Evolutionary conservation across 2,888 invertebrate species (phyloP).

Genomic region (Amorpha juglandis): DNA sequence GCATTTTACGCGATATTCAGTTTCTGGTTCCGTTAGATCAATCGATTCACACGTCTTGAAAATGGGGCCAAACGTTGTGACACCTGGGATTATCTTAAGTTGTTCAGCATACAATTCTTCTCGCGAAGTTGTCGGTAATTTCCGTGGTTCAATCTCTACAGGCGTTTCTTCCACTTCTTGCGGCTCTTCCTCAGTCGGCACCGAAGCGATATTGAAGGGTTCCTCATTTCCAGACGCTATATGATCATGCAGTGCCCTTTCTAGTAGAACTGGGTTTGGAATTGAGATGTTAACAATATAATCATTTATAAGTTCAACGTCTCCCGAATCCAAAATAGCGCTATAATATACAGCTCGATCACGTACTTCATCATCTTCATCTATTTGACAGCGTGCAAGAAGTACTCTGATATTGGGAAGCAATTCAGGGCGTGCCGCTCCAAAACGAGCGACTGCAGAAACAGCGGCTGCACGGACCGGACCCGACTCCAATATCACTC

Average conservation of each 20-base stretch:
- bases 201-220: slow-evolving; percentile 93
- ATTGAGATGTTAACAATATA: slow-evolving; percentile 90
- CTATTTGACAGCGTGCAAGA: slow-evolving; percentile 94
- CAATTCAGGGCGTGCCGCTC: slow-evolving; percentile 92
- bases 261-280: slow-evolving; percentile 94
- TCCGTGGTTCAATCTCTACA: slow-evolving; percentile 89
- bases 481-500: slow-evolving; percentile 98
- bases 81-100: slow-evolving; percentile 90
- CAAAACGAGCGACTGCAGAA: slow-evolving; percentile 98
- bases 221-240: slow-evolving; percentile 86
- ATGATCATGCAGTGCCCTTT: slow-evolving; percentile 93
- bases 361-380: slow-evolving; percentile 99
- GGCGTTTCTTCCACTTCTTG: slow-evolving; percentile 91
- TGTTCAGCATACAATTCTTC: slow-evolving; percentile 95
- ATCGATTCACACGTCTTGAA: slow-evolving; percentile 94
- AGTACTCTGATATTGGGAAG: slow-evolving; percentile 90
- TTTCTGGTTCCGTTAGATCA: slow-evolving; percentile 98
- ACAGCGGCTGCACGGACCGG: slow-evolving; percentile 99
- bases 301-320: slow-evolving; percentile 88
- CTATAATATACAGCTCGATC: slow-evolving; percentile 99
- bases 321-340: slow-evolving; percentile 89
- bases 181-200: slow-evolving; percentile 94
- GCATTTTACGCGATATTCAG: slow-evolving; percentile 96
- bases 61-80: slow-evolving; percentile 93
- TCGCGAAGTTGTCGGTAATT: slow-evolving; percentile 92